Evolutionary conservation across 2,888 invertebrate species (phyloP).

Genomic region (Tortrix viridana): DNA sequence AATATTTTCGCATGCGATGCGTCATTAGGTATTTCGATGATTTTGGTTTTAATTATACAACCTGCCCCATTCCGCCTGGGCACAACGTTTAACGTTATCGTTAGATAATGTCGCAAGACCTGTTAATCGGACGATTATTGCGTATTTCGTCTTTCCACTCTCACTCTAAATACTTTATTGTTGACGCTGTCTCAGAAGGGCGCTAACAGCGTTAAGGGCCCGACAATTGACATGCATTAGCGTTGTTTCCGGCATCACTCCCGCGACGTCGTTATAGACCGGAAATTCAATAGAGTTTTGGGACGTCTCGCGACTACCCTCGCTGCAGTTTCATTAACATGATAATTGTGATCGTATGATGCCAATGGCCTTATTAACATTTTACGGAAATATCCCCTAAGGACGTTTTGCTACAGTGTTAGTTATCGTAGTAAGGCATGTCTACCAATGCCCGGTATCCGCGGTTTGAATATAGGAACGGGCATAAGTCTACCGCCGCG

Average conservation of each 20-base stretch:
- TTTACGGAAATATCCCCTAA: too few species aligned
- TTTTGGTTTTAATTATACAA: too few species aligned
- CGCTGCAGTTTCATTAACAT: conserved; percentile 7
- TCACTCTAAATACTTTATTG: conserved; percentile 20
- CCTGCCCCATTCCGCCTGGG: too few species aligned
- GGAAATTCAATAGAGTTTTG: conserved; percentile 79
- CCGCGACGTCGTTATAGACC: conserved; percentile 71
- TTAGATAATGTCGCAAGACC: too few species aligned
- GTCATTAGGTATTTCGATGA: too few species aligned
- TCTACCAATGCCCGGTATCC: too few species aligned
- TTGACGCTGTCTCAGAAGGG: conserved; percentile 7
- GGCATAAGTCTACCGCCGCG: too few species aligned
- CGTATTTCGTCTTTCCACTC: background rate
- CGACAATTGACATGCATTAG: conserved; percentile 82
- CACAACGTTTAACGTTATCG: too few species aligned
- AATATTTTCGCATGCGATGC: too few species aligned
- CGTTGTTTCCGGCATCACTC: conserved; percentile 74
- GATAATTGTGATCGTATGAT: background rate
- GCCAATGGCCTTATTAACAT: background rate
- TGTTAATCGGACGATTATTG: background rate
- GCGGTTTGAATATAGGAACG: too few species aligned
- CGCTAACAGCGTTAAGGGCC: conserved; percentile 66
- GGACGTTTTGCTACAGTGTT: too few species aligned
- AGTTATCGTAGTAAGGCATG: too few species aligned
- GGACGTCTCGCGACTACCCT: conserved; percentile 50